Percentiles rank a stretch among this genome's conserved stretches.
Conservation (phyloP, 2,113 vertebrate species). For the Ictidomys tridecemlineatus region DNA sequence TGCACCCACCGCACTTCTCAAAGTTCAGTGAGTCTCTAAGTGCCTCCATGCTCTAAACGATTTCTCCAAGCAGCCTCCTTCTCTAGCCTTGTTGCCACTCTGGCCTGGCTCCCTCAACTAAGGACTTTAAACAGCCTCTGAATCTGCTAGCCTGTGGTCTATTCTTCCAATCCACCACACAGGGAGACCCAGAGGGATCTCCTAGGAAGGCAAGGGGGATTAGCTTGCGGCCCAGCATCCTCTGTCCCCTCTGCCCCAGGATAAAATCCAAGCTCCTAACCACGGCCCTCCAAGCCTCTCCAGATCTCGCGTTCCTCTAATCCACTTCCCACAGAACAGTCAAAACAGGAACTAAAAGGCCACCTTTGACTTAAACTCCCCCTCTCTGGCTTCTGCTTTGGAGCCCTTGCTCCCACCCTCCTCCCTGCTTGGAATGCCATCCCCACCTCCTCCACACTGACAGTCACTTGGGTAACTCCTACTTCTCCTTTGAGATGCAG, state of each 20-base stretch:
- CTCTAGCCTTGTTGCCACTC: background rate
- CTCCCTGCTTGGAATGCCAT: background rate
- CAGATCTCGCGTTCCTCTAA: background rate
- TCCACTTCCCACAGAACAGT: background rate
- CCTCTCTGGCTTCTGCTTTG: background rate
- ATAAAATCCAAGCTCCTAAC: constrained; percentile 36
- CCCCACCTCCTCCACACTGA: background rate
- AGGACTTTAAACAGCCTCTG: background rate
- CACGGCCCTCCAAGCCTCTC: background rate
- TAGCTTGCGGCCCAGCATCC: background rate
- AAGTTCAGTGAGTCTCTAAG: background rate
- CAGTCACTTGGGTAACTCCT: constrained; percentile 32
- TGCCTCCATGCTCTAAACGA: background rate
- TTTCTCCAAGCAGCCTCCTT: background rate
- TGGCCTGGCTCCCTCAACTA: background rate
- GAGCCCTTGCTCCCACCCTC: background rate
- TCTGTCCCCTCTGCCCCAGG: background rate
- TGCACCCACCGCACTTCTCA: background rate
- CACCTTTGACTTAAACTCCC: background rate
- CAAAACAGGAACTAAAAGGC: background rate
- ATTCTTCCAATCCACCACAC: background rate
- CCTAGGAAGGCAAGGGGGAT: background rate
- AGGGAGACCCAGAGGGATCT: background rate
- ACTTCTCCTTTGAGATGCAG: background rate
- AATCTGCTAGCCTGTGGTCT: background rate